Evolutionary conservation across 2,888 invertebrate species (phyloP).

Genomic region (Agonopterix arenella): DNA sequence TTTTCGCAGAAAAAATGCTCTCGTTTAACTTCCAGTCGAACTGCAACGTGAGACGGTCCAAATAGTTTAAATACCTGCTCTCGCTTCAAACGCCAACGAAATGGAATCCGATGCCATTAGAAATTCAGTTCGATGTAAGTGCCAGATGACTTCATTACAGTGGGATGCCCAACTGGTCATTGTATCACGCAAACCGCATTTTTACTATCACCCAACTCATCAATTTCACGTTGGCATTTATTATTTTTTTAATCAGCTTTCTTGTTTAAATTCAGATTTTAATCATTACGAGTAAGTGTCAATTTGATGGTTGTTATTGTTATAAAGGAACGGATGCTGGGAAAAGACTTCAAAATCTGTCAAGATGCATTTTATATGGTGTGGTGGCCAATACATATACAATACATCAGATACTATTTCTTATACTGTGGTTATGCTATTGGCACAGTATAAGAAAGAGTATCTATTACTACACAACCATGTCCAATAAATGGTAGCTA

Average conservation of each 20-base stretch:
- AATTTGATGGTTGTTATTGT: too few relatives aligned
- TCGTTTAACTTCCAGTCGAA: too few relatives aligned
- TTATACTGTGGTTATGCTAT: too few relatives aligned
- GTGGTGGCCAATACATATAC: too few relatives aligned
- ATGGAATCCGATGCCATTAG: conserved; percentile 69
- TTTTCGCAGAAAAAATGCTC: too few relatives aligned
- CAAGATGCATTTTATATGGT: too few relatives aligned
- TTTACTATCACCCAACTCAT: conserved; percentile 23
- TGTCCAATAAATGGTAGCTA: too few relatives aligned
- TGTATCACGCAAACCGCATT: conserved; percentile 36
- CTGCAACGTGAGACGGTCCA: conserved; percentile 38
- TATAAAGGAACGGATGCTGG: too few relatives aligned
- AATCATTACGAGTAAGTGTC: neutral
- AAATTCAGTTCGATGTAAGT: conserved; percentile 53
- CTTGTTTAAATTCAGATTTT: conserved; percentile 23
- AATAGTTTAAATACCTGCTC: conserved; percentile 56
- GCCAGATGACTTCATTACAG: conserved; percentile 63
- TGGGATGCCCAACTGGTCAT: conserved; percentile 33
- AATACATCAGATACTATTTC: too few relatives aligned
- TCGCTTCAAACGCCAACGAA: conserved; percentile 68
- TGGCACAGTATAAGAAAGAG: too few relatives aligned
- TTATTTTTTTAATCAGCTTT: conserved; percentile 22
- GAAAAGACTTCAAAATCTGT: too few relatives aligned
- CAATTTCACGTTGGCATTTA: conserved; percentile 25
- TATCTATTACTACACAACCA: too few relatives aligned